Percentiles rank a stretch among this genome's conserved stretches.
Conservation (phyloP, 2,113 vertebrate genomes). For the Micromys minutus region DNA sequence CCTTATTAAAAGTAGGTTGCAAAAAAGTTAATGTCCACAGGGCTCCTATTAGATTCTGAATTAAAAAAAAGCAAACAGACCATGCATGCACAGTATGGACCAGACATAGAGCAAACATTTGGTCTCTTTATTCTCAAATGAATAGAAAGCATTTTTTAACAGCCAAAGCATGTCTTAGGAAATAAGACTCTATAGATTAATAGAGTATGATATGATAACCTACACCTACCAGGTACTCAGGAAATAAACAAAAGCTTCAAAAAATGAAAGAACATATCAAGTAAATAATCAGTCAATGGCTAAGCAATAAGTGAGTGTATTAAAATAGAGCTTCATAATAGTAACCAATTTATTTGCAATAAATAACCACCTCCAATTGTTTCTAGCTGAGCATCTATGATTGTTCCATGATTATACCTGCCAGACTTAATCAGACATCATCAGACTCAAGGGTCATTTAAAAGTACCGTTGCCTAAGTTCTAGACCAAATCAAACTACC, state of each 20-base stretch:
- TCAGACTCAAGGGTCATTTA: background rate
- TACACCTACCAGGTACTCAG: background rate
- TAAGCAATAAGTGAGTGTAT: background rate
- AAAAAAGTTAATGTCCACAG: no score
- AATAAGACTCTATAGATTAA: background rate
- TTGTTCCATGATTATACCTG: background rate
- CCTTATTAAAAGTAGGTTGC: no score
- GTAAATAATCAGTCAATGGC: background rate
- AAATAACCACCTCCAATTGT: background rate
- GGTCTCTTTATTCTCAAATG: background rate
- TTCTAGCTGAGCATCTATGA: background rate
- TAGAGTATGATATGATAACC: background rate
- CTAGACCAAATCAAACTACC: background rate
- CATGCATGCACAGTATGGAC: background rate
- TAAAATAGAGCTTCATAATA: background rate
- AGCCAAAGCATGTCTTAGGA: constrained; percentile 2
- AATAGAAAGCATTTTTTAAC: background rate
- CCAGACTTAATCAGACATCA: background rate
- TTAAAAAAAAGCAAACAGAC: background rate
- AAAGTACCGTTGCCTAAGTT: constrained; percentile 5
- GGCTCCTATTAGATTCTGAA: background rate
- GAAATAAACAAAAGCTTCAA: background rate
- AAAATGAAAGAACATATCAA: background rate
- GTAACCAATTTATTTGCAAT: background rate
- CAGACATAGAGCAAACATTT: background rate